Percentiles rank a stretch among this genome's conserved stretches.
Conservation (phyloP, 2,797 vertebrate species). For the Bovichtus variegatus region DNA sequence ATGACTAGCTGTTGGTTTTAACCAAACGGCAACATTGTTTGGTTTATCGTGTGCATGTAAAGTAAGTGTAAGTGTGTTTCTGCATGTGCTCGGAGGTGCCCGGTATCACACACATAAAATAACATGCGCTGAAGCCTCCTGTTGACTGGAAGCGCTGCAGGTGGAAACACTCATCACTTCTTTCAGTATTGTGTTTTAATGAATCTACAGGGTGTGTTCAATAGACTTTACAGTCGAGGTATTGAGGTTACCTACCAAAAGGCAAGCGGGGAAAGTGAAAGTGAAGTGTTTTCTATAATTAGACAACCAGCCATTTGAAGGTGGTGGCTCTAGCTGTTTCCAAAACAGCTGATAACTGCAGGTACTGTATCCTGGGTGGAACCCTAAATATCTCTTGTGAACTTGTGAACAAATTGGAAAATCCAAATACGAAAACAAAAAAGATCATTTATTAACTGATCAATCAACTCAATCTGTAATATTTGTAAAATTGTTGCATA, state of each 20-base stretch:
- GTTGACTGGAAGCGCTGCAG: constrained; percentile 32
- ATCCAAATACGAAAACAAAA: no score
- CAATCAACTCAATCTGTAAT: no score
- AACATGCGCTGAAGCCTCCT: neutral
- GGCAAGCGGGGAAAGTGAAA: neutral
- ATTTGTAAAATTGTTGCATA: no score
- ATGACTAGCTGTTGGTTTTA: neutral
- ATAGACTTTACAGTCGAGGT: neutral
- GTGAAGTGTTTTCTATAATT: neutral
- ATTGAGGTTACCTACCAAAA: constrained; percentile 6
- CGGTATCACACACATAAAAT: constrained; percentile 18
- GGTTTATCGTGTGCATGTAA: neutral
- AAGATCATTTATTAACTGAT: no score
- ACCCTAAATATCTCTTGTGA: no score
- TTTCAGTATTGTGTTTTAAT: no score
- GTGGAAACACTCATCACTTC: accelerated
- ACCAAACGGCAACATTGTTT: neutral
- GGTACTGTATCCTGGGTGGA: neutral
- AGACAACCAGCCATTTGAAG: neutral
- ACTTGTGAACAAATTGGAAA: no score
- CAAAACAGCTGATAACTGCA: constrained; percentile 24
- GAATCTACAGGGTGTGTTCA: neutral
- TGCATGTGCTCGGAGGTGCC: constrained; percentile 2
- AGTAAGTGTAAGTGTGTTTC: neutral
- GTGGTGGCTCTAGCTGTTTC: constrained; percentile 13